Evolutionary conservation across 2,797 vertebrate genomes (phyloP), one percentile per base, ranked within the genome.

Genomic region (Fundulus diaphanus): DNA sequence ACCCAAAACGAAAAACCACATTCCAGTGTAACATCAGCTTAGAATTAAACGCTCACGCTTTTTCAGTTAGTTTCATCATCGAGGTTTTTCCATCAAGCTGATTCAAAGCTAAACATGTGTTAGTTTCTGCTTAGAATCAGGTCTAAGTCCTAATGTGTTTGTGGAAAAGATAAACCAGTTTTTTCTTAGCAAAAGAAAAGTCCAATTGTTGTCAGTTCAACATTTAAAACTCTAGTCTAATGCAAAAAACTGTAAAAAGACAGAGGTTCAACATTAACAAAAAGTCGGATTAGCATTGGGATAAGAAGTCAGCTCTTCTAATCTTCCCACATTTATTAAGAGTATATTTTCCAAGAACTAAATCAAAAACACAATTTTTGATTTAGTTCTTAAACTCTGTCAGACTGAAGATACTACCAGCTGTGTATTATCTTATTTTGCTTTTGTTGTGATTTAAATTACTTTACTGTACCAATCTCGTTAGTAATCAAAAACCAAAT

Each of bases 31-130:
- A 77, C 73, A 86, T 73, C 84, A 70, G 52, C 70, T 76, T 80
- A 72, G 68, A 68, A 76, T 66, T 29, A 73, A 76, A 73, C 5
- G 65, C 77, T 86, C 77, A 72, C 74, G 79, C 81, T 87, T 82
- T 85, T 81, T 82, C 68, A 73, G 82, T 27, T 22, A 22, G 72
- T 82, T 79, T 82, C 82, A 70, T 87, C 84, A 85, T 82, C 68
- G 79, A 84, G 63, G 13, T 61, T 81, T 81, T 72, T 78, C 84
- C 85, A 87, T 72, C 82, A 40, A 48, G 31, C 31, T 33, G 57
- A 22, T 56, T 13, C 13, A 29, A 27, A 13, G 57, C 1, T 61
- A 3, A 35, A 61, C 31, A 61, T 15, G 8, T 11, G 18, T 20
- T 35, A 33, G 57, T 22, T 7, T 20, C 35, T 61, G 18, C 57